Conservation (phyloP, 2,113 vertebrate species). For the Plecturocebus donacophilus region DNA sequence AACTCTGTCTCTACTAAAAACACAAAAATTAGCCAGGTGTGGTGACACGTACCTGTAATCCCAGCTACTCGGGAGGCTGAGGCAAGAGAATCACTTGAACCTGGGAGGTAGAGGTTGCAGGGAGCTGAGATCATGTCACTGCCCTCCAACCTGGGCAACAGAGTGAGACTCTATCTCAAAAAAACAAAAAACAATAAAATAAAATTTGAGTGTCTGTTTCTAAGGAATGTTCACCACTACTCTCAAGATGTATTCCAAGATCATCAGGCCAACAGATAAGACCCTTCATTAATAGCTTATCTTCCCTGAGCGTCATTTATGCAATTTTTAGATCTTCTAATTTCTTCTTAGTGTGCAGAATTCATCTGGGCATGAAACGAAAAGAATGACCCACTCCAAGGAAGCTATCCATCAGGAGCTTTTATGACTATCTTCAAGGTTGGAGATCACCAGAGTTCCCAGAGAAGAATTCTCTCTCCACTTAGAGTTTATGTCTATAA, state of each 20-base stretch:
- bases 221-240: neutral
- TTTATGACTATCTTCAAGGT: neutral
- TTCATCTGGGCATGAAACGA: neutral
- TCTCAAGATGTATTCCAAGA: neutral
- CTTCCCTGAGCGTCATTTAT: neutral
- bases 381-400: neutral
- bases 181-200: no score
- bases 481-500: neutral
- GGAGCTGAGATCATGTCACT: no score
- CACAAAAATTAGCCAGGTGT: no score
- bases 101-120: no score
- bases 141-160: no score
- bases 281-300: neutral
- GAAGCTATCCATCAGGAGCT: neutral
- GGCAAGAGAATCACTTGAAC: no score
- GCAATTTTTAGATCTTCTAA: neutral
- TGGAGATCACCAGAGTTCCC: neutral
- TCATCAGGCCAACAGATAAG: neutral
- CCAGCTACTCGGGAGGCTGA: no score
- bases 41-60: no score
- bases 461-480: neutral
- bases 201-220: neutral
- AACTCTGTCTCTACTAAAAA: no score
- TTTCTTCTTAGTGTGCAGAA: slow-evolving; percentile 1
- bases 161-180: no score